phyloP scores from a whole-genome alignment of 2,888 invertebrate genomes.

The Phyllotreta striolata region DNA sequence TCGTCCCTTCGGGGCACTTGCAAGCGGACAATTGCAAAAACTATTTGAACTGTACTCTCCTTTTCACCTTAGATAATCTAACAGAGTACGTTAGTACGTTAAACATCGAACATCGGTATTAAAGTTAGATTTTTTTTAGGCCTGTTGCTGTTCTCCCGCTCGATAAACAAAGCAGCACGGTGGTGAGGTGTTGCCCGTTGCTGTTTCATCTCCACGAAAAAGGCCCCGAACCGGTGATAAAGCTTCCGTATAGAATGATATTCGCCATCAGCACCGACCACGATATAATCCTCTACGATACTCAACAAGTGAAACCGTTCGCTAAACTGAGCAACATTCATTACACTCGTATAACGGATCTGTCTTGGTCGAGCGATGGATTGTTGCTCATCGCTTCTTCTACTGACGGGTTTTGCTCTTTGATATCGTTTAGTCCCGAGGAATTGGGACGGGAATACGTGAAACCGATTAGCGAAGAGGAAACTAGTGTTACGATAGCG shows the following conservation, averaged over 20 bases:
- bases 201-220: slow-evolving; percentile 70
- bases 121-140: slow-evolving; percentile 59
- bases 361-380: slow-evolving; percentile 89
- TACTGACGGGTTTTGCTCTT: slow-evolving; percentile 89
- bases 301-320: slow-evolving; percentile 82
- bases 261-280: slow-evolving; percentile 92
- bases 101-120: background rate
- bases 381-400: slow-evolving; percentile 79
- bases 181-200: slow-evolving; percentile 82
- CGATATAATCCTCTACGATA: slow-evolving; percentile 86
- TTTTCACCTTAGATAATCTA: slow-evolving; percentile 55
- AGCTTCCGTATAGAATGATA: slow-evolving; percentile 80
- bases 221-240: slow-evolving; percentile 66
- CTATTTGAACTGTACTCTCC: slow-evolving; percentile 56
- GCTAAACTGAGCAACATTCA: slow-evolving; percentile 85
- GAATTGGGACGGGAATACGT: slow-evolving; percentile 74
- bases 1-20: slow-evolving; percentile 90
- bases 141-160: slow-evolving; percentile 83
- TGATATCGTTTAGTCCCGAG: slow-evolving; percentile 76
- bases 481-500: slow-evolving; percentile 49
- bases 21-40: slow-evolving; percentile 75
- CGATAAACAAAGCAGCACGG: slow-evolving; percentile 82
- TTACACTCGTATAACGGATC: slow-evolving; percentile 86
- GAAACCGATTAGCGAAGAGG: slow-evolving; percentile 58
- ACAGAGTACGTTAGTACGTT: slow-evolving; percentile 51